Evolutionary conservation across 2,797 vertebrate species (phyloP).

Genomic region (Myotis vivesi): DNA sequence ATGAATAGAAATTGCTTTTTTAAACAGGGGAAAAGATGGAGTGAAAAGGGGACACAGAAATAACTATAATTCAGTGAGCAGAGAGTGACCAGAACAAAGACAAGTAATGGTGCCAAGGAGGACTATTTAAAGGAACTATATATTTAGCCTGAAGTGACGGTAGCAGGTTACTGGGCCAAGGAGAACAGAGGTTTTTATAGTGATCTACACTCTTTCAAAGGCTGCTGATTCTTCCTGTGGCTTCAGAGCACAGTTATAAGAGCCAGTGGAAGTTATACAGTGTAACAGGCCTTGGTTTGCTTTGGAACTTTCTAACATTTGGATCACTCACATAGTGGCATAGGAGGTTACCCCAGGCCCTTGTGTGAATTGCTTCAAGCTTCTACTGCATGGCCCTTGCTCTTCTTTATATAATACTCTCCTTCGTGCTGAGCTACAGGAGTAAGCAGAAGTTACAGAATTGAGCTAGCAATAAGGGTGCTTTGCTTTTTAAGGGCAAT

Average conservation of each 20-base stretch:
- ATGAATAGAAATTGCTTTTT: background rate
- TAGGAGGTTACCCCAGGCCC: background rate
- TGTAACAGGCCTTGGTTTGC: background rate
- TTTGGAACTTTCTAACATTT: background rate
- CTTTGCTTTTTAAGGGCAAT: background rate
- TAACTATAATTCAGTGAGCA: background rate
- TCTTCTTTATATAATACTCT: background rate
- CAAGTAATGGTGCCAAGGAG: background rate
- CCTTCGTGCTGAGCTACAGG: background rate
- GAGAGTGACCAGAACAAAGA: background rate
- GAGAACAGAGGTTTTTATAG: slow-evolving; percentile 20
- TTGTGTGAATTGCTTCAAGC: slow-evolving; percentile 3
- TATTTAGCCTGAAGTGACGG: slow-evolving; percentile 29
- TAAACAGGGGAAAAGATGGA: background rate
- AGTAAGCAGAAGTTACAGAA: background rate
- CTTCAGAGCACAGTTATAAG: background rate
- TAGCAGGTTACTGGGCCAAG: background rate
- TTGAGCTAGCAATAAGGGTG: background rate
- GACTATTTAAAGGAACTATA: background rate
- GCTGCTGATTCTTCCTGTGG: background rate
- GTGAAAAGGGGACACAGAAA: background rate
- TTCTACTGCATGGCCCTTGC: background rate
- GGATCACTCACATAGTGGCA: background rate
- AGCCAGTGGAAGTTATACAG: background rate
- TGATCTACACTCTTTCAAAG: slow-evolving; percentile 10